phyloP scores from a whole-genome alignment of 2,113 vertebrate genomes.

The Scortum barcoo region DNA sequence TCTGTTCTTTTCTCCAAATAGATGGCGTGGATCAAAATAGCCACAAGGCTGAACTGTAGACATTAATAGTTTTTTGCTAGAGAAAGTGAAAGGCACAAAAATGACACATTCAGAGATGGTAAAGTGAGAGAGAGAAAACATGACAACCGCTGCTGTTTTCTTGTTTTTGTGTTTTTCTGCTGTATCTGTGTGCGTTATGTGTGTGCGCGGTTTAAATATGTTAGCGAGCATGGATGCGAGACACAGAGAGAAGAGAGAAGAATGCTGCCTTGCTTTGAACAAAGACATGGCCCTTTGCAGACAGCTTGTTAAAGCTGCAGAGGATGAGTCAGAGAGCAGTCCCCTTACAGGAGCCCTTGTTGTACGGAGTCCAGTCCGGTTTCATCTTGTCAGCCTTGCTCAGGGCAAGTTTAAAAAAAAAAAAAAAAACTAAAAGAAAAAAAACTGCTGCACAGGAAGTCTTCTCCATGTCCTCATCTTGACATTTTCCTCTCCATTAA shows the following conservation, averaged over 20 bases:
- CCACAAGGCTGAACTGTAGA: neutral
- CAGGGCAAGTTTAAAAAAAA: slow-evolving; percentile 46
- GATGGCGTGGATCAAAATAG: neutral
- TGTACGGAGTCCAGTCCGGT: slow-evolving; percentile 74
- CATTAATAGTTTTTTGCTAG: neutral
- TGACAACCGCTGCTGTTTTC: neutral
- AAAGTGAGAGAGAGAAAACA: neutral
- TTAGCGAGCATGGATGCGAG: neutral
- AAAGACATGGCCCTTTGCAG: slow-evolving; percentile 52
- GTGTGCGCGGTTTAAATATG: slow-evolving; percentile 20
- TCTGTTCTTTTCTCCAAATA: neutral
- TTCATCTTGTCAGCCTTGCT: slow-evolving; percentile 80
- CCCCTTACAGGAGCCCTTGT: slow-evolving; percentile 73
- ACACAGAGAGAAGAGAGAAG: neutral
- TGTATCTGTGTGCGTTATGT: slow-evolving; percentile 5
- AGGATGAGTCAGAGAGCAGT: slow-evolving; percentile 79
- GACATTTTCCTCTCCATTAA: slow-evolving; percentile 73
- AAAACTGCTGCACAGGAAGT: slow-evolving; percentile 53
- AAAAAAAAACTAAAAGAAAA: slow-evolving; percentile 9
- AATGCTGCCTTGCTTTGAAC: slow-evolving; percentile 54
- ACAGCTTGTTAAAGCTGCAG: slow-evolving; percentile 74
- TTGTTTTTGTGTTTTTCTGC: no score
- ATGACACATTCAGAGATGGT: neutral
- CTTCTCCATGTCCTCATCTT: slow-evolving; percentile 61
- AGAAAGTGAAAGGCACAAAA: neutral